Percentiles rank a stretch among this genome's conserved stretches.
phyloP scores from a whole-genome alignment of 2,113 vertebrate genomes.

The Ptilonorhynchus violaceus region DNA sequence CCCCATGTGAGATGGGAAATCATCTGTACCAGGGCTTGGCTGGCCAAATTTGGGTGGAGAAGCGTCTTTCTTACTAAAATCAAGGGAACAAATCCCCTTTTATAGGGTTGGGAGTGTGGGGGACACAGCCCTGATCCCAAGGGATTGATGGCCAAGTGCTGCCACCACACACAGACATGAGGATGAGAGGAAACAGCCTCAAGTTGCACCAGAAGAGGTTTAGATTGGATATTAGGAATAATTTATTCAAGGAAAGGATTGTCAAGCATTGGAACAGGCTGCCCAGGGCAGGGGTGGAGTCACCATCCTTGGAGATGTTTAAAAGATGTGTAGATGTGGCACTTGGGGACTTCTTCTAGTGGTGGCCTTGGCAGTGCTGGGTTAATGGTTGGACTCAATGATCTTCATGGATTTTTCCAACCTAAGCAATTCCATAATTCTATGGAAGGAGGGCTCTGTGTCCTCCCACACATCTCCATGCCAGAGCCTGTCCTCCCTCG shows the following conservation, averaged over 20 bases:
- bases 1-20: not conserved
- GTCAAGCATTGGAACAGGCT: not conserved
- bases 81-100: not conserved
- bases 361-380: not conserved
- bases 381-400: not conserved
- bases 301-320: not conserved
- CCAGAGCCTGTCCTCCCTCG: not conserved
- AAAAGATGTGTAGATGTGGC: not conserved
- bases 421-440: not conserved
- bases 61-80: not conserved
- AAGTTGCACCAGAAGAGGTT: not conserved
- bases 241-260: not conserved
- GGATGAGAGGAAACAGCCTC: rapidly evolving
- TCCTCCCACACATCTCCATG: rapidly evolving
- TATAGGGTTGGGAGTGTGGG: not conserved
- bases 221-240: too few species aligned
- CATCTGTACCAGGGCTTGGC: not conserved
- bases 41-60: not conserved
- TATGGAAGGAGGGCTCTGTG: rapidly evolving
- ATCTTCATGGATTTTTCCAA: not conserved
- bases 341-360: not conserved
- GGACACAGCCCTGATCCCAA: not conserved
- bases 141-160: not conserved
- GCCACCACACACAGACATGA: rapidly evolving
- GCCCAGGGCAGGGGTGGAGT: too few species aligned